phyloP scores from a whole-genome alignment of 2,888 invertebrate genomes.

The Yponomeuta cagnagella region DNA sequence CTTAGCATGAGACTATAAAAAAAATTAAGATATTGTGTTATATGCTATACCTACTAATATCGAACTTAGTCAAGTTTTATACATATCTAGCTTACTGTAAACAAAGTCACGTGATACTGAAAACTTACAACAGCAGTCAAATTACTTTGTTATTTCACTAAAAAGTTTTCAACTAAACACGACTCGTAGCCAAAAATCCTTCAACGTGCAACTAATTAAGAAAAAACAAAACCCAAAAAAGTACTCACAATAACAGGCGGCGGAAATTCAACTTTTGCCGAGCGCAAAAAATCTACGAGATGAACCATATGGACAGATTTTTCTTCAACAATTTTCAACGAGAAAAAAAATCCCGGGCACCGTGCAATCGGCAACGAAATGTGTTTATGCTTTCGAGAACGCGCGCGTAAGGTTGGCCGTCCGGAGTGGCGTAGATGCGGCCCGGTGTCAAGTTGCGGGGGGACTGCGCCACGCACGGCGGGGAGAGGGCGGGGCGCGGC shows the following conservation, averaged over 20 bases:
- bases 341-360: neutral
- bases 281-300: conserved; percentile 86
- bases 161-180: conserved; percentile 7
- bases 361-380: neutral
- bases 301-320: conserved; percentile 86
- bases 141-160: conserved; percentile 18
- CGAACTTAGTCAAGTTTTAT: neutral
- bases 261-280: conserved; percentile 86
- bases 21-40: too few species aligned
- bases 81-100: conserved; percentile 19
- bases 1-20: too few species aligned
- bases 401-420: conserved; percentile 9
- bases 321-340: conserved; percentile 14
- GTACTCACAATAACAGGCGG: conserved; percentile 83
- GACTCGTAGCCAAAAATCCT: neutral
- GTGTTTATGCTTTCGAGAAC: conserved; percentile 12
- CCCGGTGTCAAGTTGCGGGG: conserved; percentile 48
- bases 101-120: conserved; percentile 16
- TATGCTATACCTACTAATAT: too few species aligned
- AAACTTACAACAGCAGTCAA: conserved; percentile 21
- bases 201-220: neutral
- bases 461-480: conserved; percentile 59
- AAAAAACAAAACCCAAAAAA: conserved; percentile 6
- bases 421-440: conserved; percentile 36
- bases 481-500: conserved; percentile 57